Evolutionary conservation across 2,113 vertebrate genomes (phyloP).

Genomic region (Felis chaus): DNA sequence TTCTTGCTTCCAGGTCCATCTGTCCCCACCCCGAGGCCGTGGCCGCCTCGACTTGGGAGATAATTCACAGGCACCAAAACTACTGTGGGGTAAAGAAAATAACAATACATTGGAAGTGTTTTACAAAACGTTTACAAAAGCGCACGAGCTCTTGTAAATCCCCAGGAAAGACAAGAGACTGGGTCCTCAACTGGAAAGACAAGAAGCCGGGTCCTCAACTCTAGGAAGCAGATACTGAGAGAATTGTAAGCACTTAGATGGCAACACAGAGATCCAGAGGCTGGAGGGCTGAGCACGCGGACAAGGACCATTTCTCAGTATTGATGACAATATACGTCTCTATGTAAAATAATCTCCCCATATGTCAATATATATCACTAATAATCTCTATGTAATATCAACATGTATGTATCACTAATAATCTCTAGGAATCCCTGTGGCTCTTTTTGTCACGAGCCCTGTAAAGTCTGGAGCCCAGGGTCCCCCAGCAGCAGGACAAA

Average conservation of each 20-base stretch:
- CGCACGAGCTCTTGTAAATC: fast-evolving
- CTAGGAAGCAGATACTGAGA: background rate
- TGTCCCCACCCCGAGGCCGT: background rate
- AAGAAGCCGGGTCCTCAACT: background rate
- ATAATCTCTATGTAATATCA: fast-evolving
- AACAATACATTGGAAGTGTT: fast-evolving
- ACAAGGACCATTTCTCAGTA: fast-evolving
- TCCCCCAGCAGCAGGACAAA: no score
- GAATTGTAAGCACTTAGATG: background rate
- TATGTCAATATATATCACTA: background rate
- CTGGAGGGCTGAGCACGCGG: background rate
- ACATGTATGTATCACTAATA: background rate
- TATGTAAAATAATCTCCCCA: no score
- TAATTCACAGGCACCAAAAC: background rate
- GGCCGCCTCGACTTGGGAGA: background rate
- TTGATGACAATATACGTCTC: fast-evolving
- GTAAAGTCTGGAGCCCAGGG: no score
- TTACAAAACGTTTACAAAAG: fast-evolving
- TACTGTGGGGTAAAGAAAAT: background rate
- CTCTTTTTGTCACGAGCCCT: no score
- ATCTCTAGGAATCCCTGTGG: background rate
- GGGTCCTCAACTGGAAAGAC: no score
- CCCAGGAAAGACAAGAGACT: background rate
- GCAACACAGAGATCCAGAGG: background rate
- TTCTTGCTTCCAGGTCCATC: fast-evolving